Evolutionary conservation across 2,113 vertebrate genomes (phyloP).

Genomic region (Thinocorus orbignyianus): DNA sequence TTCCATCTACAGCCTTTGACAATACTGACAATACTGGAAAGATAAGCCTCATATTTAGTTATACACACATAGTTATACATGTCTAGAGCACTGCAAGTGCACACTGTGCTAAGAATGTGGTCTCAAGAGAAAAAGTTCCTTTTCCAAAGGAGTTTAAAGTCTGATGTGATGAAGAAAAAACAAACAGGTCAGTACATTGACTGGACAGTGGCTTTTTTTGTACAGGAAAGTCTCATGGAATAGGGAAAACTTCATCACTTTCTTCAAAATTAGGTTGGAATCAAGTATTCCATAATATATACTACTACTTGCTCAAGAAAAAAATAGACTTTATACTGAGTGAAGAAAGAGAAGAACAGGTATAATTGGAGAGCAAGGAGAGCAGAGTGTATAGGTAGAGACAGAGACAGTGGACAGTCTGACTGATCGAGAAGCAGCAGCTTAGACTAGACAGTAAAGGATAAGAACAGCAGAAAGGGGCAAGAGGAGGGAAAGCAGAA

Average conservation of each 20-base stretch:
- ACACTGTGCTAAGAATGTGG: background rate
- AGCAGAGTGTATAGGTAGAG: background rate
- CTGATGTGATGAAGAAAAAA: background rate
- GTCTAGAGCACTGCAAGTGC: background rate
- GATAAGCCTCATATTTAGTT: background rate
- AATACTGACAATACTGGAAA: background rate
- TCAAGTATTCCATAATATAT: background rate
- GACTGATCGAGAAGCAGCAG: background rate
- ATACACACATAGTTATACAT: background rate
- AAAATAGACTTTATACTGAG: background rate
- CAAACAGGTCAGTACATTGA: background rate
- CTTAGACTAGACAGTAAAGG: background rate
- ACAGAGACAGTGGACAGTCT: rapidly evolving
- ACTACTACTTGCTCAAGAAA: background rate
- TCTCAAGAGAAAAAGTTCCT: background rate
- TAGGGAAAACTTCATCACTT: background rate
- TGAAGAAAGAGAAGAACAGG: background rate
- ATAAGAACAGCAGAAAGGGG: background rate
- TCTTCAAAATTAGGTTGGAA: background rate
- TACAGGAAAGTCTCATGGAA: background rate
- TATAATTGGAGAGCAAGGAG: background rate
- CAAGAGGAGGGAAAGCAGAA: background rate
- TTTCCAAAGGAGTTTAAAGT: background rate
- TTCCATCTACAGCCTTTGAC: background rate
- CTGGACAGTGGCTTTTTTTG: background rate